Conservation (phyloP, 2,797 vertebrate genomes). For the Natrix natrix region DNA sequence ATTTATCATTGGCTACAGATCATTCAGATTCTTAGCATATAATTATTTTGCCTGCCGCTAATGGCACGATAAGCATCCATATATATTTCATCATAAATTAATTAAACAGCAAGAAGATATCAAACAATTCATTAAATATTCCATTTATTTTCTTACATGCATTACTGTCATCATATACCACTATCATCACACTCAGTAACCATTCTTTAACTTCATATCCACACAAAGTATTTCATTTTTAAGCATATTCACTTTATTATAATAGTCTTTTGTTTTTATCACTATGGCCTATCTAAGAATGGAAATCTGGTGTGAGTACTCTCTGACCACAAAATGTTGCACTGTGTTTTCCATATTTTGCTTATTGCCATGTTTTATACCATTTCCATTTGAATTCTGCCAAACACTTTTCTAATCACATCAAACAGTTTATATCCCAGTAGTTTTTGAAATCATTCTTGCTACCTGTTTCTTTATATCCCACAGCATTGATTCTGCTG, state of each 20-base stretch:
- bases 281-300: not conserved
- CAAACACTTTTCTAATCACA: not conserved
- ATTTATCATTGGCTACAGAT: not conserved
- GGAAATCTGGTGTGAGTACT: not conserved
- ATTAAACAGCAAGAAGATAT: not conserved
- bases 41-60: not conserved
- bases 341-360: not conserved
- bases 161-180: not conserved
- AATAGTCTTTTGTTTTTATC: not conserved
- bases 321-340: not conserved
- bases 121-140: not conserved
- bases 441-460: not conserved
- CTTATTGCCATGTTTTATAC: not conserved
- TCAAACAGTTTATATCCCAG: not conserved
- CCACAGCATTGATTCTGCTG: not conserved
- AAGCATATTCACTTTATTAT: not conserved
- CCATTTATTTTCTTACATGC: not conserved
- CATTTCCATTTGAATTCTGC: not conserved
- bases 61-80: not conserved
- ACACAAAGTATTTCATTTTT: not conserved
- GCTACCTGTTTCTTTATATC: not conserved
- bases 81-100: not conserved
- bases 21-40: not conserved
- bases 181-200: not conserved
- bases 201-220: not conserved